A percentile compares a stretch with the other conserved stretches of the same genome.
Conservation (phyloP, 2,888 invertebrate species). For the Scaptodrosophila latifasciaeformis region DNA sequence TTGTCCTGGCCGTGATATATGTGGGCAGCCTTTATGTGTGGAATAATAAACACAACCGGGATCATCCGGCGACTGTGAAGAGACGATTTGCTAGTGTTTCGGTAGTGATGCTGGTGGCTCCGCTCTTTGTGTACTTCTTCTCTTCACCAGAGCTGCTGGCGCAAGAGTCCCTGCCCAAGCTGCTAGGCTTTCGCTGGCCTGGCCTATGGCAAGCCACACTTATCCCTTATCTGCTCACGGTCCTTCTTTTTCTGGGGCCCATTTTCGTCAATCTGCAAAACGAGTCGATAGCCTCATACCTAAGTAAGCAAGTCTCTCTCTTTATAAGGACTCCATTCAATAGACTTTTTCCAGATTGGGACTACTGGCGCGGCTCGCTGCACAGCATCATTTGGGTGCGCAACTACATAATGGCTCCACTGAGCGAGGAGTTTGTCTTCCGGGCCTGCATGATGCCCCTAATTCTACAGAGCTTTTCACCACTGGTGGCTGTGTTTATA, state of each 20-base stretch:
- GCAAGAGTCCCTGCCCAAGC: constrained; percentile 80
- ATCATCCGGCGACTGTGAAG: constrained; percentile 92
- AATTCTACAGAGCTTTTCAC: constrained; percentile 87
- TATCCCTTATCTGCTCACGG: constrained; percentile 86
- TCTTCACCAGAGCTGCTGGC: constrained; percentile 79
- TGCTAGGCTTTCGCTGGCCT: constrained; percentile 84
- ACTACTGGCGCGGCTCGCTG: constrained; percentile 83
- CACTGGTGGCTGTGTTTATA: constrained; percentile 85
- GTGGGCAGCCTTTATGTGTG: constrained; percentile 93
- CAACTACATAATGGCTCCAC: constrained; percentile 91
- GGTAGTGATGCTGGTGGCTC: constrained; percentile 87
- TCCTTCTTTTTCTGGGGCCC: constrained; percentile 89
- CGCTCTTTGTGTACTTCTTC: constrained; percentile 85
- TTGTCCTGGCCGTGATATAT: constrained; percentile 85
- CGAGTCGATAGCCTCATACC: constrained; percentile 81
- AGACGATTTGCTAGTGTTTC: constrained; percentile 90
- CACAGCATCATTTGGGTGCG: constrained; percentile 89
- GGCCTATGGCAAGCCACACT: constrained; percentile 85
- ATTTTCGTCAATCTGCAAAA: constrained; percentile 83
- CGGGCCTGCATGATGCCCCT: constrained; percentile 96
- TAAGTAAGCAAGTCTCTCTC: constrained; percentile 76
- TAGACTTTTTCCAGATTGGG: constrained; percentile 78
- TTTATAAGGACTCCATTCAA: neutral
- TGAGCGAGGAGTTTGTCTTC: constrained; percentile 97
- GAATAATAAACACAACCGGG: constrained; percentile 85